These are phyloP conservation scores for Fulica atra DNA, from an alignment of 2,113 vertebrate species.

Conservation along the genomic window DNA sequence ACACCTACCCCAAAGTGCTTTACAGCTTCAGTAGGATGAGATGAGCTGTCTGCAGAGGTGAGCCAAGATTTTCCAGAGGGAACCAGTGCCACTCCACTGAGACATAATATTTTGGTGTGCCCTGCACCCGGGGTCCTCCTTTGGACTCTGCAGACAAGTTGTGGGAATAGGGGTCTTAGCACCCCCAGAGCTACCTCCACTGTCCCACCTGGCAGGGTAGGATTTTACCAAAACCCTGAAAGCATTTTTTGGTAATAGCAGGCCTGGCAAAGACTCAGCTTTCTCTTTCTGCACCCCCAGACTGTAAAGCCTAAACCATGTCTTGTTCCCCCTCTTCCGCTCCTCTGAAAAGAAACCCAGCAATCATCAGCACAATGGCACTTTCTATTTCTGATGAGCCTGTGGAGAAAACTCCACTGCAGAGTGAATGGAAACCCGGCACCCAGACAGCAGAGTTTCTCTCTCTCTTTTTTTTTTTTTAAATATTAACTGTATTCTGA, in stretches of 20 bases:
- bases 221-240: not conserved
- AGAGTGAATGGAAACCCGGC: not conserved
- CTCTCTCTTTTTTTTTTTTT: not conserved
- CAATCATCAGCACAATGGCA: not conserved
- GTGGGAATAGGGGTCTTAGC: accelerated
- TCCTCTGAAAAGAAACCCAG: not conserved
- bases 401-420: not conserved
- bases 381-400: constrained; percentile 28
- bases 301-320: not conserved
- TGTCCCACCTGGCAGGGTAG: not conserved
- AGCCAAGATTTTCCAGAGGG: not conserved
- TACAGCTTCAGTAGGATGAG: not conserved
- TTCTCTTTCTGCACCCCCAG: not conserved
- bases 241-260: not conserved
- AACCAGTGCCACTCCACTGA: not conserved
- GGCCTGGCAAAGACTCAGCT: not conserved
- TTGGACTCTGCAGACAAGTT: not conserved
- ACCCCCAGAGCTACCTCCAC: not conserved
- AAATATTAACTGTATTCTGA: not conserved
- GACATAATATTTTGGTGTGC: not conserved
- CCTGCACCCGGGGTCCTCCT: not conserved
- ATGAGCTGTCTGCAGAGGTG: not conserved
- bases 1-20: not conserved
- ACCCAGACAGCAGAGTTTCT: not conserved
- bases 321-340: not conserved